phyloP scores from a whole-genome alignment of 2,797 vertebrate species.

The Eleutherodactylus coqui region DNA sequence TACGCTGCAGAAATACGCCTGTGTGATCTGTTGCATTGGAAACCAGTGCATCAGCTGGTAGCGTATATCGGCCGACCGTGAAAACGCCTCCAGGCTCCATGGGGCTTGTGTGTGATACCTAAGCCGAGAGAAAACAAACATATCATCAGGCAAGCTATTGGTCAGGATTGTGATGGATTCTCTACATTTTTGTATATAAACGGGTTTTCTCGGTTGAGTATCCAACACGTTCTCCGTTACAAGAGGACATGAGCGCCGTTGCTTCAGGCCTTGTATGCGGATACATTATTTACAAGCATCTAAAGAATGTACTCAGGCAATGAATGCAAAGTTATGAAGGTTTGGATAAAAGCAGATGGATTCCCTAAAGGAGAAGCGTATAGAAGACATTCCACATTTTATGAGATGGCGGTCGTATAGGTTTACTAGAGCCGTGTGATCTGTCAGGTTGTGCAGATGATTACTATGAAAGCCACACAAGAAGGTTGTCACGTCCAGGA shows the following conservation, averaged over 20 bases:
- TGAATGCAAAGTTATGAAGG: background rate
- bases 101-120: too few species aligned
- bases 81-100: too few species aligned
- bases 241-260: background rate
- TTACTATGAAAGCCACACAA: conserved; percentile 20
- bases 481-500: too few species aligned
- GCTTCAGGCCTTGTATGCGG: background rate
- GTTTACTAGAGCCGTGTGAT: background rate
- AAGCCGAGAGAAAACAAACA: too few species aligned
- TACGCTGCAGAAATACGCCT: too few species aligned
- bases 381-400: background rate
- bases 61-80: too few species aligned
- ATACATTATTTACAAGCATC: conserved; percentile 22
- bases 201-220: background rate
- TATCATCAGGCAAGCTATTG: background rate
- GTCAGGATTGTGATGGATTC: background rate
- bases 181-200: background rate
- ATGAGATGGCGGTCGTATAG: too few species aligned
- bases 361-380: conserved; percentile 17
- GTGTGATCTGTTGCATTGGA: too few species aligned
- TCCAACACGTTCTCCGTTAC: background rate
- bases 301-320: conserved; percentile 21
- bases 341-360: background rate
- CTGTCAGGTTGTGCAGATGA: background rate
- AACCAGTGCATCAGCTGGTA: too few species aligned